These are phyloP conservation scores for Leptinotarsa texana DNA, from an alignment of 1,140 invertebrate species.

Conservation along the genomic window DNA sequence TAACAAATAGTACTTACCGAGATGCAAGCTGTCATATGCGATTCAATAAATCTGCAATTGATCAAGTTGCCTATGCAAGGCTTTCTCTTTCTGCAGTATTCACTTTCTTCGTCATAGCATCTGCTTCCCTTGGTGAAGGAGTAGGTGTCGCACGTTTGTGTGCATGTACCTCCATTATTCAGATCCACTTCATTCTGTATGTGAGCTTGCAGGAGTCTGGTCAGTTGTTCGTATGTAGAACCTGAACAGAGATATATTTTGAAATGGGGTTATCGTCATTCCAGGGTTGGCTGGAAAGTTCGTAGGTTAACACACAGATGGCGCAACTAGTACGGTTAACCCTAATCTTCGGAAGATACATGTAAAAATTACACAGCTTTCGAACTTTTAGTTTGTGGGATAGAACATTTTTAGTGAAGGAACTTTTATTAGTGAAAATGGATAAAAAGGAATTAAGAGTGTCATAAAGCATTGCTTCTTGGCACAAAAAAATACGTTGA, in stretches of 20 bases:
- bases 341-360: too few relatives aligned
- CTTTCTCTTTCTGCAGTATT: slow-evolving; percentile 68
- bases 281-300: too few relatives aligned
- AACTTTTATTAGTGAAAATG: too few relatives aligned
- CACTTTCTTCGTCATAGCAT: slow-evolving; percentile 66
- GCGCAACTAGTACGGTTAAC: too few relatives aligned
- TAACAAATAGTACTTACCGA: slow-evolving; percentile 59
- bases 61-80: slow-evolving; percentile 72
- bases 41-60: slow-evolving; percentile 77
- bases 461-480: too few relatives aligned
- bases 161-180: slow-evolving; percentile 71
- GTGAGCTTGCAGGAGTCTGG: slow-evolving; percentile 79
- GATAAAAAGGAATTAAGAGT: too few relatives aligned
- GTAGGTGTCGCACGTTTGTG: slow-evolving; percentile 76
- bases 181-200: slow-evolving; percentile 86
- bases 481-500: too few relatives aligned
- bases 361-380: too few relatives aligned
- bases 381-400: too few relatives aligned
- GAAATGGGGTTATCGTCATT: too few relatives aligned
- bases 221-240: slow-evolving; percentile 75
- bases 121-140: slow-evolving; percentile 65
- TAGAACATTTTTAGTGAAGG: too few relatives aligned
- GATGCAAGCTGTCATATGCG: slow-evolving; percentile 81
- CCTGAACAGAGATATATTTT: slow-evolving; percentile 50
- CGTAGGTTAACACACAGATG: too few relatives aligned